phyloP scores from a whole-genome alignment of 2,113 vertebrate species.

The Serranochromis macrocephalus region DNA sequence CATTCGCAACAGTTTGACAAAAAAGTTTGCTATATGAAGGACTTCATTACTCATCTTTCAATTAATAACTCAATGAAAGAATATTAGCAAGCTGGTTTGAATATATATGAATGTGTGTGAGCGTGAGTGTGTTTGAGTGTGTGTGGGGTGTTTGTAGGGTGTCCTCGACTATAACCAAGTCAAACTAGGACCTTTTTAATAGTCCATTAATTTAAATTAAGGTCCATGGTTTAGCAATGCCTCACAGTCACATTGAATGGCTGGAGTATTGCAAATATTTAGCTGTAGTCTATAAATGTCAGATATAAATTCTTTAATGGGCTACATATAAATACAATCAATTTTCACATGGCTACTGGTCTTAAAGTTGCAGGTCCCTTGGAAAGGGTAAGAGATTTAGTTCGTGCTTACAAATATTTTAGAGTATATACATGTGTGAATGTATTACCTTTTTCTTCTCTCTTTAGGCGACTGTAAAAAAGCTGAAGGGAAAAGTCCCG shows the following conservation, averaged over 20 bases:
- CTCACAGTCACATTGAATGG: not conserved
- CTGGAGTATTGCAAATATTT: not conserved
- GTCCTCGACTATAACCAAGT: not conserved
- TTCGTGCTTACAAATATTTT: not conserved
- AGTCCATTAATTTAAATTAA: not conserved
- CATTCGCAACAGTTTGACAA: not conserved
- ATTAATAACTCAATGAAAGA: not conserved
- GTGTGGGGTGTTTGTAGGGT: not conserved
- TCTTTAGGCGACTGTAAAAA: constrained; percentile 70
- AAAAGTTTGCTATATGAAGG: not conserved
- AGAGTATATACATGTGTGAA: not conserved
- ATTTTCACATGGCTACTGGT: not conserved
- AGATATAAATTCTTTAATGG: not conserved
- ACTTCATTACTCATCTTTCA: not conserved
- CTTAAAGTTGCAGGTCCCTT: not conserved
- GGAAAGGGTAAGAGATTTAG: not conserved
- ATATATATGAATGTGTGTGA: not conserved
- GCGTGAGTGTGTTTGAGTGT: not conserved
- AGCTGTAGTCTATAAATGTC: not conserved
- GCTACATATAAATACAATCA: not conserved
- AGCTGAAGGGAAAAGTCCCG: constrained; percentile 84
- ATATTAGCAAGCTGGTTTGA: not conserved
- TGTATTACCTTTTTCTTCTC: constrained; percentile 62
- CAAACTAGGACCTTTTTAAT: not conserved
- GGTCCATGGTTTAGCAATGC: not conserved